Evolutionary conservation across 2,888 invertebrate species (phyloP), one percentile per base, ranked within the genome.

Genomic region (Fissipunctia ypsillon): DNA sequence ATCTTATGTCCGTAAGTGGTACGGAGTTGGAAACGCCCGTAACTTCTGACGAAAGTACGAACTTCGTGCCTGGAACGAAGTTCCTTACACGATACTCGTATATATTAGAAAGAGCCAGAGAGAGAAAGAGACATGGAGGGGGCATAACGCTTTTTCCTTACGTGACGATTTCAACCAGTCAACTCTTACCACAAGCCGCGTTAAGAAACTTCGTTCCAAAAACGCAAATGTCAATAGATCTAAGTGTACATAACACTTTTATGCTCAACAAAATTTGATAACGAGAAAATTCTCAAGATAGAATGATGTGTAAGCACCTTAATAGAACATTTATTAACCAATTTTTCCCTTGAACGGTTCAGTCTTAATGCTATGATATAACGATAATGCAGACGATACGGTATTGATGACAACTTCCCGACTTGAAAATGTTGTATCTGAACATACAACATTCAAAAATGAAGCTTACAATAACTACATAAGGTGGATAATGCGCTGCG

Each of bases 301-400:
- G 61, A 35, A 57, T 16, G n/a, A 68, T 89, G 84, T 89, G 78
- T 69, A 87, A 45, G 59, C 69, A 35, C 80, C 88, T 69, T 88
- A 83, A 89, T 80, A 68, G 73, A 89, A 93, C 91, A 94, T 94
- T 94, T 94, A 95, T 95, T 94, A 95, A 94, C 91, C 95, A 95
- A 95, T 95, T 95, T 95, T 95, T 94, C 95, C 92, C 93, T 92
- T 91, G 92, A 95, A 93, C 94, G 93, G 90, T 94, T 95, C 91
- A 78, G 87, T 92, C 93, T 93, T 95, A 95, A 95, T 95, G 89
- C 93, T 87, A 71, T 87, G 90, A 93, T 93, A 94, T 93, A 92
- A 94, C 92, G 94, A 93, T 95, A 95, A 95, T 94, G 90, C 87
- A 92, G 90, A 87, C 91, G 92, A 94, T 94, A 95, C 92, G 84